These are phyloP conservation scores for Paramormyrops hopkinsi DNA, from an alignment of 2,797 vertebrate genomes.

Conservation along the genomic window DNA sequence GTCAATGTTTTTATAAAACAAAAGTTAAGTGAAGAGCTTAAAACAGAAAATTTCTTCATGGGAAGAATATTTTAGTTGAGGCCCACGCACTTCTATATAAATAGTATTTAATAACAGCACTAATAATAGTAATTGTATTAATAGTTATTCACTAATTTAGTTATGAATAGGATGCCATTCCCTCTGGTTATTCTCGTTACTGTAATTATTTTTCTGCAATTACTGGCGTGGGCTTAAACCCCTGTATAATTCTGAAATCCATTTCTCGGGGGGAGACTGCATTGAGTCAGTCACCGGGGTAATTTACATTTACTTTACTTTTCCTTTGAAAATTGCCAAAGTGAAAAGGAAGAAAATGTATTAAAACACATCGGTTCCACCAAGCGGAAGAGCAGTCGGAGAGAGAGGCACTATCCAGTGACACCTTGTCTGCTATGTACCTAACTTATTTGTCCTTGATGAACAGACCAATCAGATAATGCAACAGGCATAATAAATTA, in stretches of 20 bases:
- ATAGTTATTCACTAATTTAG: slow-evolving; percentile 9
- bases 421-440: neutral
- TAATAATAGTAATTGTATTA: slow-evolving; percentile 16
- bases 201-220: slow-evolving; percentile 13
- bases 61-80: neutral
- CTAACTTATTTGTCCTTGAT: neutral
- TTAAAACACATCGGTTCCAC: slow-evolving; percentile 1
- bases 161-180: slow-evolving; percentile 4
- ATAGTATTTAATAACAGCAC: neutral
- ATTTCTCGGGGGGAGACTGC: neutral
- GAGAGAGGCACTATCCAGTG: neutral
- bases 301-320: slow-evolving; percentile 15
- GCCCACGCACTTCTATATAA: neutral
- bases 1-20: neutral
- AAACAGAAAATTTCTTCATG: neutral
- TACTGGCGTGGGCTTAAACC: neutral
- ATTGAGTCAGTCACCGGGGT: neutral
- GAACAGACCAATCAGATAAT: neutral
- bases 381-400: neutral
- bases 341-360: neutral
- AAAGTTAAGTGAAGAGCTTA: neutral
- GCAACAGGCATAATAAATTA: neutral
- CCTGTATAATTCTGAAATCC: neutral
- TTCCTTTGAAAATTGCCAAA: slow-evolving; percentile 13
- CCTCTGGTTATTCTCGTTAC: neutral